Evolutionary conservation across 1,140 invertebrate species (phyloP), one percentile per base, ranked within the genome.

Genomic region (Bacillus rossius): DNA sequence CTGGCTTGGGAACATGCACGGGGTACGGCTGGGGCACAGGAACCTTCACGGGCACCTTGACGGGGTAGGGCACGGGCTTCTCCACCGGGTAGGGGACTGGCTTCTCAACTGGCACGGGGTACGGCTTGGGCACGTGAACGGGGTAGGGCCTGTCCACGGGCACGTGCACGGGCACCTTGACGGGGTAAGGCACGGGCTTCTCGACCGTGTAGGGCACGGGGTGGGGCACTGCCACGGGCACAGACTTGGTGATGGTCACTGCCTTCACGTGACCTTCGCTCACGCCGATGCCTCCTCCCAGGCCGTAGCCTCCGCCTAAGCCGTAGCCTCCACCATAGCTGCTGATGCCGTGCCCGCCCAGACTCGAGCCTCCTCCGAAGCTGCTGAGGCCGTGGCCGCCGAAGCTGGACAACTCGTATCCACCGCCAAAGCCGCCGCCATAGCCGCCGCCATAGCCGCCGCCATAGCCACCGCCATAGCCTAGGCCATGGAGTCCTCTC

Each of bases 171-270:
- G 73, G 72, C 19, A 77, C 75, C 19, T 19, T n/a, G 29, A 57
- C 55, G 53, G 55, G 55, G 34, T 47, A 17, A 3, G 23, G 52
- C n/a, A 55, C 52, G 8, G 8, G 29, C 34, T 25, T 56, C 8
- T 56, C 42, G 1, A 56, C 42, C 4, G 47, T 2, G 4, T 20
- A 3, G 16, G 55, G 55, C 2, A 48, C 19, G 7, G 42, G 42
- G 43, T 20, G 14, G 13, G 55, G 55, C 3, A 26, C 23, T 13
- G 65, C 60, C 16, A 52, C 59, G 1, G 68, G 71, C 0, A 79
- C 73, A 61, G 76, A 72, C 54, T 77, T 78, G 50, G 75, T 77
- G 57, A 78, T 71, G 22, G 74, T 76, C 37, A 73, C 65, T n/a
- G 74, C 70, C 50, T 75, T 73, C 42, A 76, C 66, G 61, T 76